Conservation (phyloP, 2,888 invertebrate genomes). For the Eupithecia vulgata region DNA sequence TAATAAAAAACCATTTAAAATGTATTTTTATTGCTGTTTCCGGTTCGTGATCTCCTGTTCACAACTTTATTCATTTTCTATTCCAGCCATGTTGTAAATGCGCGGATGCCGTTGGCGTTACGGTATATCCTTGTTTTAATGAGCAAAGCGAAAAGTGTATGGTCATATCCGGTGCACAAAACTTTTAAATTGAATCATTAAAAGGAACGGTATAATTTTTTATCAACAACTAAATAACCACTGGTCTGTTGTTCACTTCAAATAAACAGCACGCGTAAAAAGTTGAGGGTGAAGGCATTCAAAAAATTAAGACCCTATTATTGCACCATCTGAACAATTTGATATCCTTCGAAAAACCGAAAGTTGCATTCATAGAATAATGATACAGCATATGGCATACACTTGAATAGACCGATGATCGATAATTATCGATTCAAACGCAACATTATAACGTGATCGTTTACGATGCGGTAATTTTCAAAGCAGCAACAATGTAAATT, state of each 20-base stretch:
- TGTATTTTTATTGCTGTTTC: conserved; percentile 1
- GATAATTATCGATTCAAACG: conserved; percentile 43
- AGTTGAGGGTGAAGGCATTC: conserved; percentile 35
- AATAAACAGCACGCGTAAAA: conserved; percentile 63
- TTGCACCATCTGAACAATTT: conserved; percentile 62
- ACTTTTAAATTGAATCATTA: conserved; percentile 45
- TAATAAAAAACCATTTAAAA: too few species aligned
- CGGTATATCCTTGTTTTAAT: conserved; percentile 40
- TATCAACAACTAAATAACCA: conserved; percentile 50
- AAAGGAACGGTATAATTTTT: conserved; percentile 48
- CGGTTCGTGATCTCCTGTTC: neutral
- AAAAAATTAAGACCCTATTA: conserved; percentile 53
- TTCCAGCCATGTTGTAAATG: conserved; percentile 15
- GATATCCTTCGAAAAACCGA: conserved; percentile 64
- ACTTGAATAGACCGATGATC: conserved; percentile 59
- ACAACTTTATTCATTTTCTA: conserved; percentile 26
- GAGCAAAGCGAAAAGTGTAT: conserved; percentile 39
- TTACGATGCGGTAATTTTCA: conserved; percentile 8
- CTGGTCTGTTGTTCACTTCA: conserved; percentile 43
- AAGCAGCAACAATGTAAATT: conserved; percentile 11
- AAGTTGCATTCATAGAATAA: conserved; percentile 66
- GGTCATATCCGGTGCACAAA: conserved; percentile 43
- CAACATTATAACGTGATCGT: neutral
- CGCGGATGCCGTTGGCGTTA: conserved; percentile 34
- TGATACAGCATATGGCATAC: conserved; percentile 67